Conservation (phyloP, 1,140 invertebrate genomes). For the Euwallacea fornicatus region DNA sequence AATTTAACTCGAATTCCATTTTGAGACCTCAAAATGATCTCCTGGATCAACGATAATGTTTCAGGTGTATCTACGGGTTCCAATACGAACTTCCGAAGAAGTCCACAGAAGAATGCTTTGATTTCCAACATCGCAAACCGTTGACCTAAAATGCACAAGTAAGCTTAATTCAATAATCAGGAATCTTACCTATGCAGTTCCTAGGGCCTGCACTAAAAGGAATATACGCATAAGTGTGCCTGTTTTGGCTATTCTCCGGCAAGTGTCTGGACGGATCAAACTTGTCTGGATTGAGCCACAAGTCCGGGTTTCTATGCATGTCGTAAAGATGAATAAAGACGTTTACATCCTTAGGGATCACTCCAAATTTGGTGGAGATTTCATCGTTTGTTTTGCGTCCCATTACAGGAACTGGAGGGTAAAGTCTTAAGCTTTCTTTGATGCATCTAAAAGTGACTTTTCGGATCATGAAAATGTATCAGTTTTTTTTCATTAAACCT, state of each 20-base stretch:
- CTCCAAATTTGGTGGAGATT: conserved; percentile 47
- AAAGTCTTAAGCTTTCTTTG: conserved; percentile 65
- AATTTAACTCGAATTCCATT: conserved; percentile 51
- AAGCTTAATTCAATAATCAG: background rate
- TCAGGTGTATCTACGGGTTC: conserved; percentile 47
- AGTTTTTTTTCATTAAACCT: conserved; percentile 37
- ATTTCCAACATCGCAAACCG: conserved; percentile 78
- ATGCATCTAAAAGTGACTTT: conserved; percentile 52
- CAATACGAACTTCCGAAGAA: conserved; percentile 67
- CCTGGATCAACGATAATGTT: conserved; percentile 46
- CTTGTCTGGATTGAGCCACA: conserved; percentile 64
- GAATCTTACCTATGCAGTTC: conserved; percentile 63
- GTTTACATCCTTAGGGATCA: conserved; percentile 32
- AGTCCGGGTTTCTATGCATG: conserved; percentile 39
- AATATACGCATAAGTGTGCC: conserved; percentile 60
- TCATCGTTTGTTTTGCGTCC: conserved; percentile 59
- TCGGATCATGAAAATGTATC: conserved; percentile 1
- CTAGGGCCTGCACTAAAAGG: conserved; percentile 69
- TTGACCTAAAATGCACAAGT: conserved; percentile 58
- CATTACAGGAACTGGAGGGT: conserved; percentile 69
- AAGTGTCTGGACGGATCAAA: conserved; percentile 74
- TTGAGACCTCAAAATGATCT: conserved; percentile 53
- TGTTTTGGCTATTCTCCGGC: conserved; percentile 55
- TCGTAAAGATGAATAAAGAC: conserved; percentile 35
- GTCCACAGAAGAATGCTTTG: conserved; percentile 67